phyloP scores from a whole-genome alignment of 2,113 vertebrate species.

The Acrocephalus kingi region DNA sequence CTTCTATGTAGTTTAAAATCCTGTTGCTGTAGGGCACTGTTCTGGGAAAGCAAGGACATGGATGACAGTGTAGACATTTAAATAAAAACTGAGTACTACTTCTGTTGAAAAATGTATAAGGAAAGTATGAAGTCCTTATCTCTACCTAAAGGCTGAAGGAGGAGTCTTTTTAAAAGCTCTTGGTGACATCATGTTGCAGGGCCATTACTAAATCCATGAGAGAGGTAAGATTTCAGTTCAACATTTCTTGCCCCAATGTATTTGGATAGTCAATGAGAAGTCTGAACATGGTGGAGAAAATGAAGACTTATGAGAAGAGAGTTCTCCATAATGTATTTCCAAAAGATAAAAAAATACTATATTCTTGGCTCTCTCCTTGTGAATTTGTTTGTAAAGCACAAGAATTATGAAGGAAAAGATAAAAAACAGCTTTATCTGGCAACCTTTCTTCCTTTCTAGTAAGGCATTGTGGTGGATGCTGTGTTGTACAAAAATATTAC shows the following conservation, averaged over 20 bases:
- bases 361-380: not conserved
- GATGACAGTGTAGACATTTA: not conserved
- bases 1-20: not conserved
- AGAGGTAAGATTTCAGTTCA: not conserved
- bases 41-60: not conserved
- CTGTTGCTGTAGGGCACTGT: fast-evolving
- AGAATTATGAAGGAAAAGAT: not conserved
- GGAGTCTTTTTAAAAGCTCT: not conserved
- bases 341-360: not conserved
- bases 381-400: not conserved
- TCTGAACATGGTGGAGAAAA: not conserved
- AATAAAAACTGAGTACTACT: not conserved
- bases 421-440: not conserved
- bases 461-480: not conserved
- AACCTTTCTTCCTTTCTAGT: not conserved
- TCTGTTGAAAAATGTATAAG: not conserved
- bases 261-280: not conserved
- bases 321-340: not conserved
- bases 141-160: not conserved
- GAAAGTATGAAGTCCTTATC: not conserved
- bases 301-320: not conserved
- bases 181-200: not conserved
- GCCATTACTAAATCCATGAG: not conserved
- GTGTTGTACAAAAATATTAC: not conserved
- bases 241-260: not conserved